Conservation (phyloP, 2,797 vertebrate species). For the Stomatorhinus walkeri region DNA sequence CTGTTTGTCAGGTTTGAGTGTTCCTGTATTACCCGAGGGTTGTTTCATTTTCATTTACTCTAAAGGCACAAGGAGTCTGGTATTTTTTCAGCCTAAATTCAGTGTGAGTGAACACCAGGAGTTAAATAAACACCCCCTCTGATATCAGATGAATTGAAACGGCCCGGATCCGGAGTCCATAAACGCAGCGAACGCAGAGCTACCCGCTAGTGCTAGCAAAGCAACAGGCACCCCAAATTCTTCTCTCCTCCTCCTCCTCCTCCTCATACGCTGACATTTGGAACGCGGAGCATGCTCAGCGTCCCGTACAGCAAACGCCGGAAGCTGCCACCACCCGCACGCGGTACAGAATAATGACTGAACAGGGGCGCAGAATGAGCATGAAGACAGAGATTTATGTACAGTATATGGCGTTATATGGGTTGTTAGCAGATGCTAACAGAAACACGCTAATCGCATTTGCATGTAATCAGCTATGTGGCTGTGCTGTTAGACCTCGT, state of each 20-base stretch:
- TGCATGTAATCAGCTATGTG: neutral
- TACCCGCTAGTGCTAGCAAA: constrained; percentile 48
- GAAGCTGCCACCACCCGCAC: constrained; percentile 31
- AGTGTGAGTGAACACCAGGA: neutral
- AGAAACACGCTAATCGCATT: neutral
- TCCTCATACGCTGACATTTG: constrained; percentile 35
- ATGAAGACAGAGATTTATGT: constrained; percentile 21
- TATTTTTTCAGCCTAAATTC: constrained; percentile 4
- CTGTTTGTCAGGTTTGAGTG: neutral
- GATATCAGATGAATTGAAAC: neutral
- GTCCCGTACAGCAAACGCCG: constrained; percentile 26
- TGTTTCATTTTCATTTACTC: constrained; percentile 26
- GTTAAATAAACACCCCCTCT: constrained; percentile 3
- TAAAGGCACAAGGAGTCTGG: constrained; percentile 19
- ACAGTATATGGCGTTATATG: neutral
- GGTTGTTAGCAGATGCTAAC: neutral
- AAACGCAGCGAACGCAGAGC: constrained; percentile 53
- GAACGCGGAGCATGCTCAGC: constrained; percentile 49
- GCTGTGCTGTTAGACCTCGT: neutral
- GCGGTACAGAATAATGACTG: constrained; percentile 45
- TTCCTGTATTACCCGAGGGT: constrained; percentile 3
- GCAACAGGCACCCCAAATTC: constrained; percentile 59
- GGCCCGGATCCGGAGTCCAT: neutral
- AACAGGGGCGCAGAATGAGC: constrained; percentile 29
- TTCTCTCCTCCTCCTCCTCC: constrained; percentile 38